phyloP scores from a whole-genome alignment of 1,140 invertebrate genomes.

The Anthonomus grandis region DNA sequence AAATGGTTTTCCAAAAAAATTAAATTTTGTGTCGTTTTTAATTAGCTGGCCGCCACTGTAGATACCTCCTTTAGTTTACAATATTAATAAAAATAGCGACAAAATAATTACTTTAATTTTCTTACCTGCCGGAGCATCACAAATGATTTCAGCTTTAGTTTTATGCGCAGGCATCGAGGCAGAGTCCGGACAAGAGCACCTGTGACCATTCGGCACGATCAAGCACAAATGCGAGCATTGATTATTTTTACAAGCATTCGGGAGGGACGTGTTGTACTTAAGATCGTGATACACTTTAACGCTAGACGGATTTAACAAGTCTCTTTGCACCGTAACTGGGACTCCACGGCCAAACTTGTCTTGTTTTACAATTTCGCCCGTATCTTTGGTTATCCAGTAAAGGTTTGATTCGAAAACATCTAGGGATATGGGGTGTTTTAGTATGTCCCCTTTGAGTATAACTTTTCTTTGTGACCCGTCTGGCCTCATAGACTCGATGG shows the following conservation, averaged over 20 bases:
- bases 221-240: slow-evolving; percentile 89
- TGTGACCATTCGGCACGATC: slow-evolving; percentile 77
- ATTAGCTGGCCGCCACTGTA: no score
- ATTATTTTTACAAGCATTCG: slow-evolving; percentile 67
- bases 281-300: slow-evolving; percentile 80
- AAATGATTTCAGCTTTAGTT: slow-evolving; percentile 59
- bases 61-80: no score
- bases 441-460: slow-evolving; percentile 66
- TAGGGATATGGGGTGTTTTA: slow-evolving; percentile 79
- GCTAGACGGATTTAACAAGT: slow-evolving; percentile 79
- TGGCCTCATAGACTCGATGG: slow-evolving; percentile 83
- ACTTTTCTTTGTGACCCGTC: slow-evolving; percentile 73
- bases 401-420: slow-evolving; percentile 91
- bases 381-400: slow-evolving; percentile 84
- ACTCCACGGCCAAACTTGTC: slow-evolving; percentile 96
- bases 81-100: background rate
- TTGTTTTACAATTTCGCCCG: slow-evolving; percentile 78
- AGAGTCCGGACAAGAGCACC: slow-evolving; percentile 86
- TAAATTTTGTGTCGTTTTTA: no score
- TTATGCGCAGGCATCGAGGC: slow-evolving; percentile 53
- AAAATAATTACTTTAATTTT: background rate
- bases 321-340: slow-evolving; percentile 73
- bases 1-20: no score
- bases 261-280: slow-evolving; percentile 74
- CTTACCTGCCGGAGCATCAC: slow-evolving; percentile 63